Conservation (phyloP, 2,888 invertebrate genomes). For the Ypsolopha scabrella region DNA sequence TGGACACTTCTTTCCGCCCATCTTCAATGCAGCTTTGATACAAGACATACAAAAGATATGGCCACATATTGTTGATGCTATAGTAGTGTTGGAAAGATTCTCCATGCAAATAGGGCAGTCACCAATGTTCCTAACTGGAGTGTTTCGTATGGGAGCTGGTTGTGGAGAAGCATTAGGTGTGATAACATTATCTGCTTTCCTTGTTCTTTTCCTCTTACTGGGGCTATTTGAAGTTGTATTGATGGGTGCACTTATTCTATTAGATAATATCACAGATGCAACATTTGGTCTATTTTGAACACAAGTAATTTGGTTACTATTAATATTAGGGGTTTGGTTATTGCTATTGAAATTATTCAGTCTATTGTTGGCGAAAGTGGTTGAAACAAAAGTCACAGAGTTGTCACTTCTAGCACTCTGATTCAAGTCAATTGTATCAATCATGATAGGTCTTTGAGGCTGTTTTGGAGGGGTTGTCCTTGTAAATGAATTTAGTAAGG, state of each 20-base stretch:
- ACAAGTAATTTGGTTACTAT: not conserved
- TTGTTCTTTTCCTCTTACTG: not conserved
- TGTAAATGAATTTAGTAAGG: not conserved
- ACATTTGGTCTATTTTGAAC: not conserved
- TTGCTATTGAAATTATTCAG: not conserved
- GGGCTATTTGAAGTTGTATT: not conserved
- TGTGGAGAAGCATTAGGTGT: not conserved
- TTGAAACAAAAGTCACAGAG: not conserved
- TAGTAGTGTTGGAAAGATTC: slow-evolving; percentile 16
- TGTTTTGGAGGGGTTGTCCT: not conserved
- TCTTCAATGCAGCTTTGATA: slow-evolving; percentile 22
- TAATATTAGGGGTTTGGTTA: too few relatives aligned
- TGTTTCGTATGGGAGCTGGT: not conserved
- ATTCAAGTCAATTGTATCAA: slow-evolving; percentile 3
- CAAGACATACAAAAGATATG: slow-evolving; percentile 40
- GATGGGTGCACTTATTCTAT: not conserved
- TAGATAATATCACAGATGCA: slow-evolving; percentile 3
- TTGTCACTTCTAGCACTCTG: not conserved
- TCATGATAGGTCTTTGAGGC: not conserved
- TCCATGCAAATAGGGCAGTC: slow-evolving; percentile 45
- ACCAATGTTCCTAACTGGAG: slow-evolving; percentile 14
- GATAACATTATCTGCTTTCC: not conserved
- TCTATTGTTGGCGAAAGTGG: not conserved
- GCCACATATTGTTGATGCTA: slow-evolving; percentile 40
- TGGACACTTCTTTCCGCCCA: slow-evolving; percentile 32